phyloP scores from a whole-genome alignment of 2,113 vertebrate species.

The Chionomys nivalis region DNA sequence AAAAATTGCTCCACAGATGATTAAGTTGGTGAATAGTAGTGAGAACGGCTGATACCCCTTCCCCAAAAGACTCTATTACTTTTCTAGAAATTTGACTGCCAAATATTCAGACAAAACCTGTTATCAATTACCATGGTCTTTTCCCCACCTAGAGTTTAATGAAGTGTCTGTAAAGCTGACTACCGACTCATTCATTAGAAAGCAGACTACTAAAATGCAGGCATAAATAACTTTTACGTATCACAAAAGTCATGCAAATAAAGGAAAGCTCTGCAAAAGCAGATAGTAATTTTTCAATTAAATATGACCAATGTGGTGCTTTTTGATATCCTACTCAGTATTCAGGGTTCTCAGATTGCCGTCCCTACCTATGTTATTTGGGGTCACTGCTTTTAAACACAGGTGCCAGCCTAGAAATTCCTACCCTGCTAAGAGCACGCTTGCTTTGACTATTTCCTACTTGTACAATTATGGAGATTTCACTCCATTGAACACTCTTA shows the following conservation, averaged over 20 bases:
- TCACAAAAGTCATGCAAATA: slow-evolving; percentile 77
- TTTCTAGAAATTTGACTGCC: slow-evolving; percentile 43
- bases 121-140: slow-evolving; percentile 68
- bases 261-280: slow-evolving; percentile 79
- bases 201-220: slow-evolving; percentile 77
- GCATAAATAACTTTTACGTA: slow-evolving; percentile 80
- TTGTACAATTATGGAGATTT: slow-evolving; percentile 75
- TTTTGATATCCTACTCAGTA: slow-evolving; percentile 79
- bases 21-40: slow-evolving; percentile 8
- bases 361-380: slow-evolving; percentile 61
- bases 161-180: slow-evolving; percentile 45
- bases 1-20: neutral
- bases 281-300: slow-evolving; percentile 85
- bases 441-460: slow-evolving; percentile 74
- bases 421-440: slow-evolving; percentile 61
- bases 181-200: slow-evolving; percentile 68
- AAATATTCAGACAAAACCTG: slow-evolving; percentile 66
- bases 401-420: slow-evolving; percentile 70
- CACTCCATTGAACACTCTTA: slow-evolving; percentile 74
- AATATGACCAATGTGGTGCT: slow-evolving; percentile 77
- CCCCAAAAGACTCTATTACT: neutral
- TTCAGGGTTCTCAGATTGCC: slow-evolving; percentile 78
- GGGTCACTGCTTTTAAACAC: slow-evolving; percentile 76
- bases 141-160: slow-evolving; percentile 51
- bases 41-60: neutral